Evolutionary conservation across 1,140 invertebrate genomes (phyloP).

Genomic region (Littorina saxatilis): DNA sequence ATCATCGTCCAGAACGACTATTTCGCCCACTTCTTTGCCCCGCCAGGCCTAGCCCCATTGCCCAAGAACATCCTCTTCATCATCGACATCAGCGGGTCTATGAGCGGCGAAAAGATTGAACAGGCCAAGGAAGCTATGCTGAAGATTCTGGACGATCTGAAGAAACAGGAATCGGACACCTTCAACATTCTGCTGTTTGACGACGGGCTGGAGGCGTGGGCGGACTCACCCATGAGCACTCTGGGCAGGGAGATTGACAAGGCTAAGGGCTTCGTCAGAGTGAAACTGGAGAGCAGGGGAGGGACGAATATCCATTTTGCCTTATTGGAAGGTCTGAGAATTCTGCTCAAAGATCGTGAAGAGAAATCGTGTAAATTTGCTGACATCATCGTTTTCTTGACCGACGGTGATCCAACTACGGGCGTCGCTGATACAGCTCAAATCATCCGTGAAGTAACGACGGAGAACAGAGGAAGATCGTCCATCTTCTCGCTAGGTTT

Average conservation of each 20-base stretch:
- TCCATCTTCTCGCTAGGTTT: conserved; percentile 83
- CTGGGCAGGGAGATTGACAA: conserved; percentile 13
- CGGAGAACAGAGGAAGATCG: conserved; percentile 52
- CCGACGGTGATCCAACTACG: conserved; percentile 84
- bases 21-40: conserved; percentile 85
- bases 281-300: conserved; percentile 40
- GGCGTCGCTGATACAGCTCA: conserved; percentile 78
- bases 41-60: conserved; percentile 78
- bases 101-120: conserved; percentile 81
- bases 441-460: conserved; percentile 76
- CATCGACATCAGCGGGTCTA: conserved; percentile 84
- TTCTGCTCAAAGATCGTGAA: conserved; percentile 58
- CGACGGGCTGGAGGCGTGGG: conserved; percentile 69
- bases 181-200: conserved; percentile 83
- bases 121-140: conserved; percentile 83
- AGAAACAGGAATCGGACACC: conserved; percentile 78
- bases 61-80: conserved; percentile 84
- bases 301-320: conserved; percentile 81
- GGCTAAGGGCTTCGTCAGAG: conserved; percentile 45
- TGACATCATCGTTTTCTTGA: conserved; percentile 85
- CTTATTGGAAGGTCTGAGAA: conserved; percentile 78
- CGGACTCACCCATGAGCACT: conserved; percentile 5
- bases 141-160: conserved; percentile 80
- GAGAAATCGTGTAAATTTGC: conserved; percentile 23
- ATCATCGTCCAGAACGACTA: conserved; percentile 82